Conservation (phyloP, 2,797 vertebrate species). For the Xerus rutilus region DNA sequence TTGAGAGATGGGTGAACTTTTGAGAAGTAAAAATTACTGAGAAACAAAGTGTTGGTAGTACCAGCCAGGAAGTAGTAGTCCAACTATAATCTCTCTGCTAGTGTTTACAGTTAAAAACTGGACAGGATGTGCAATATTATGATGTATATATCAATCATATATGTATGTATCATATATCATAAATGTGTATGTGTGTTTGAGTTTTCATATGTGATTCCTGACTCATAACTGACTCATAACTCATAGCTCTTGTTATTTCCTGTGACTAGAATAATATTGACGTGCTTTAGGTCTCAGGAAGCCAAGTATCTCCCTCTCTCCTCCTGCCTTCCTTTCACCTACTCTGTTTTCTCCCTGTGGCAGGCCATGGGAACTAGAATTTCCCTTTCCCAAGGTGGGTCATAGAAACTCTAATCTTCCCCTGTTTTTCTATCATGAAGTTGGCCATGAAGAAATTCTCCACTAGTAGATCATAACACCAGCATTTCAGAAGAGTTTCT, state of each 20-base stretch:
- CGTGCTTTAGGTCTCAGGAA: background rate
- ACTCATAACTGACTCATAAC: background rate
- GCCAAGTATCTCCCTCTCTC: background rate
- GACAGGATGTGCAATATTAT: background rate
- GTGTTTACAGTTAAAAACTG: slow-evolving; percentile 6
- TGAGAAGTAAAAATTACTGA: slow-evolving; percentile 4
- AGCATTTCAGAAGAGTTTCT: background rate
- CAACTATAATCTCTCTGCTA: background rate
- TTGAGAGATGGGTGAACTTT: slow-evolving; percentile 35
- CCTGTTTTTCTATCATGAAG: background rate
- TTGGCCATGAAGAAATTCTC: background rate
- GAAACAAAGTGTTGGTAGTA: background rate
- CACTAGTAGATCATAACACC: background rate
- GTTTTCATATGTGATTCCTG: background rate
- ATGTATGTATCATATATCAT: no score
- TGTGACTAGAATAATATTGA: background rate
- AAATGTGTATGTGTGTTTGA: background rate
- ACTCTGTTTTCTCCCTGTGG: background rate
- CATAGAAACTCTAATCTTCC: background rate
- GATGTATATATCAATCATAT: no score
- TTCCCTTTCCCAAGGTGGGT: background rate
- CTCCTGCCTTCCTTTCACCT: background rate
- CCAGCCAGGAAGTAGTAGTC: background rate
- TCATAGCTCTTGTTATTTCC: background rate
- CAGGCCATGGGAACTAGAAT: background rate